Conservation (phyloP, 1,140 invertebrate genomes). For the Drosophila mayri region DNA sequence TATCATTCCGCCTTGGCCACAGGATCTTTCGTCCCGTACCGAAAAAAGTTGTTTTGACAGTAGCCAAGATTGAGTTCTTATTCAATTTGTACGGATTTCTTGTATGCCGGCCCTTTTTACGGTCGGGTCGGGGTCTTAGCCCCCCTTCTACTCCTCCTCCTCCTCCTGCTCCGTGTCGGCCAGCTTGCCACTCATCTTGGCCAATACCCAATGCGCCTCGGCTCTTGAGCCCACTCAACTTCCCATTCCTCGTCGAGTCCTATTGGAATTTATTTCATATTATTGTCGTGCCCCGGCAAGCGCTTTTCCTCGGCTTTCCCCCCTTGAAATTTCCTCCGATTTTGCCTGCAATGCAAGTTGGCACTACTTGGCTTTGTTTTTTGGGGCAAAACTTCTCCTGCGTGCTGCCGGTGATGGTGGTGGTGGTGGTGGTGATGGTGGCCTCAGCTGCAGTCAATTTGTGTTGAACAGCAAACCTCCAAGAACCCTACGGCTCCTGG, state of each 20-base stretch:
- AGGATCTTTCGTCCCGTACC: constrained; percentile 6
- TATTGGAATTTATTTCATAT: constrained; percentile 79
- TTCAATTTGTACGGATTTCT: constrained; percentile 82
- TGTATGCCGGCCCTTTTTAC: constrained; percentile 49
- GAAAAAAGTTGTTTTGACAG: constrained; percentile 73
- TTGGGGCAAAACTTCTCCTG: constrained; percentile 60
- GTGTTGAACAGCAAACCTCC: constrained; percentile 33
- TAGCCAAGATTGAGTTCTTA: constrained; percentile 83
- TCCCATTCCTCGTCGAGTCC: constrained; percentile 10
- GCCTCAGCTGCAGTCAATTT: constrained; percentile 79
- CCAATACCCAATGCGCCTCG: constrained; percentile 17
- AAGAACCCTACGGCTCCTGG: constrained; percentile 39
- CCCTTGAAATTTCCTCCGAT: background rate
- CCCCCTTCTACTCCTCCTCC: constrained; percentile 13
- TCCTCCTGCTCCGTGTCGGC: background rate
- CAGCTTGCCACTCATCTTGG: constrained; percentile 12
- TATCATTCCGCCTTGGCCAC: constrained; percentile 54
- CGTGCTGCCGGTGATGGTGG: background rate
- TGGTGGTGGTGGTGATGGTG: constrained; percentile 34
- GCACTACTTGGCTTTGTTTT: constrained; percentile 71
- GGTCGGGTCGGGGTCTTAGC: constrained; percentile 11
- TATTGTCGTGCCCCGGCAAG: constrained; percentile 50
- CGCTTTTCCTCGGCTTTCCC: background rate
- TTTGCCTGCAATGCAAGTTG: constrained; percentile 47
- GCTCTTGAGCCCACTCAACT: constrained; percentile 35